These are phyloP conservation scores for Corynorhinus townsendii DNA, from an alignment of 2,113 vertebrate genomes.

Conservation along the genomic window DNA sequence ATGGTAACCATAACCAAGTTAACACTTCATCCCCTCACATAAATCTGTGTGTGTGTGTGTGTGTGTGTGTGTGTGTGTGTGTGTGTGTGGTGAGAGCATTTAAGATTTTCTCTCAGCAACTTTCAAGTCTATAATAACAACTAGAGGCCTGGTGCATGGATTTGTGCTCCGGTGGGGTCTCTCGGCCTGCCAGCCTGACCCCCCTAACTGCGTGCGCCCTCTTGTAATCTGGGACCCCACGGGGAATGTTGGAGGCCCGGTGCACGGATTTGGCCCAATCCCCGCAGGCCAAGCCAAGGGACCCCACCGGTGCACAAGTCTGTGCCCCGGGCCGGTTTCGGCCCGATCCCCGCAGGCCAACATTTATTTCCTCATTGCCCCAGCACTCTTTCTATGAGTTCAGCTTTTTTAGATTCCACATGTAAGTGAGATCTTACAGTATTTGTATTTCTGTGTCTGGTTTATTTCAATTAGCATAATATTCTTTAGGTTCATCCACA, in stretches of 20 bases:
- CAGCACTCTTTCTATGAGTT: background rate
- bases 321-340: no score
- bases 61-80: background rate
- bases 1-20: background rate
- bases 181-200: no score
- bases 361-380: background rate
- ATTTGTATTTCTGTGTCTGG: background rate
- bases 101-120: background rate
- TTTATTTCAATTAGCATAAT: background rate
- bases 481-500: background rate
- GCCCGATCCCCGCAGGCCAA: no score
- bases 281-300: no score
- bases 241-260: no score
- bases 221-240: no score
- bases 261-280: no score
- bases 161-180: no score
- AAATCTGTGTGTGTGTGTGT: background rate
- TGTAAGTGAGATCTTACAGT: background rate
- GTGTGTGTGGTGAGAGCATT: background rate
- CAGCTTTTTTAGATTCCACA: background rate
- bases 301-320: no score
- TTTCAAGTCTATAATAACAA: background rate
- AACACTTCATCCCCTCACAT: background rate
- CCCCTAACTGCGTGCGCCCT: no score
- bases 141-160: no score